These are phyloP conservation scores for Morpho helenor DNA, from an alignment of 2,888 invertebrate genomes.

Conservation along the genomic window DNA sequence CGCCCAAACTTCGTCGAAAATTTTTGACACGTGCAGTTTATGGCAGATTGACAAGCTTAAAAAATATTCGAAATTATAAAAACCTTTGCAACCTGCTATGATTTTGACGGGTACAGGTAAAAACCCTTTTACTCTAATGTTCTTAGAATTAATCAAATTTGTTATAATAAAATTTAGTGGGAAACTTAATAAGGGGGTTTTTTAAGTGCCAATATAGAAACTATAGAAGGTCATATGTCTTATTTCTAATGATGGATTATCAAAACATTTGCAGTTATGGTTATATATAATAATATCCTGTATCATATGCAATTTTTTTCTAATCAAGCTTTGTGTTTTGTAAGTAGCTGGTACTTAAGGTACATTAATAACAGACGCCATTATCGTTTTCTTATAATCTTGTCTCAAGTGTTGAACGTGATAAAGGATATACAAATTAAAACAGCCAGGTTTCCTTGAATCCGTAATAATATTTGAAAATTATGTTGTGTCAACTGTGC, in stretches of 20 bases:
- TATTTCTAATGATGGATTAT: too few relatives aligned
- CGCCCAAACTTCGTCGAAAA: slow-evolving; percentile 54
- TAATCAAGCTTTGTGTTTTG: not conserved
- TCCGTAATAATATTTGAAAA: not conserved
- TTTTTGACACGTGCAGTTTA: slow-evolving; percentile 56
- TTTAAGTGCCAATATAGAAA: not conserved
- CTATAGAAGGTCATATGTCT: too few relatives aligned
- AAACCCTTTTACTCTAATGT: not conserved
- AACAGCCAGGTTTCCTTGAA: not conserved
- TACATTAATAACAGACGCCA: not conserved
- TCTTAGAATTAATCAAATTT: too few relatives aligned
- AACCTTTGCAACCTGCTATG: slow-evolving; percentile 14
- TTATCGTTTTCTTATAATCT: not conserved
- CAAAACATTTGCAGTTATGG: not conserved
- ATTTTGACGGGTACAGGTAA: not conserved
- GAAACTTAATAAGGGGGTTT: not conserved
- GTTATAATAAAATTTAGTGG: too few relatives aligned
- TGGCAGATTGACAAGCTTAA: slow-evolving; percentile 48
- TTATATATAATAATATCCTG: not conserved
- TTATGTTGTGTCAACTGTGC: not conserved
- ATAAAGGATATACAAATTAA: not conserved
- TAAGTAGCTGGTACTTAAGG: not conserved
- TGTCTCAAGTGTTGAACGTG: not conserved
- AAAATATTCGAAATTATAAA: slow-evolving; percentile 50
- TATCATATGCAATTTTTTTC: not conserved